Evolutionary conservation across 2,888 invertebrate genomes (phyloP).

Genomic region (Pyrochroa serraticornis): DNA sequence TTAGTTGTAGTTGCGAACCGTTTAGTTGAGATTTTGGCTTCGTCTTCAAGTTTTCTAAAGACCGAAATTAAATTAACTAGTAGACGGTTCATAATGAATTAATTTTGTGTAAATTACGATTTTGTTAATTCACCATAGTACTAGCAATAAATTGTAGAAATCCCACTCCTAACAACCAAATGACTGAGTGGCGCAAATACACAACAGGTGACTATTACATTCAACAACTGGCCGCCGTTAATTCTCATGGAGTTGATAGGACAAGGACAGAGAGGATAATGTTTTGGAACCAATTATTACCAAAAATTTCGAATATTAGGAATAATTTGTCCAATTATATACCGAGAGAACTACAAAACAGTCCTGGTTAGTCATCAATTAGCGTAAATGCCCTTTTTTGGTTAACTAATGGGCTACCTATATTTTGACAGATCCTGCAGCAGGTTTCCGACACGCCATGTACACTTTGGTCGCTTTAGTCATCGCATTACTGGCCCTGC

Average conservation of each 20-base stretch:
- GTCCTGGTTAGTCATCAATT: conserved; percentile 42
- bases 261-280: conserved; percentile 39
- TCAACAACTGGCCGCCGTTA: conserved; percentile 55
- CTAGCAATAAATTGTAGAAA: conserved; percentile 61
- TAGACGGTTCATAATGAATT: too few species aligned
- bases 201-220: conserved; percentile 61
- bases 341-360: conserved; percentile 47
- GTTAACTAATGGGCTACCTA: neutral
- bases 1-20: too few species aligned
- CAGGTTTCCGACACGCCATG: conserved; percentile 65
- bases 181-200: conserved; percentile 68
- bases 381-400: neutral
- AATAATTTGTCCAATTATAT: conserved; percentile 39
- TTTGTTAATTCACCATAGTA: too few species aligned
- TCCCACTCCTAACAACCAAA: conserved; percentile 62
- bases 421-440: conserved; percentile 49
- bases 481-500: conserved; percentile 59
- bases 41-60: neutral
- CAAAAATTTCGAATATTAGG: conserved; percentile 46
- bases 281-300: conserved; percentile 59
- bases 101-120: too few species aligned
- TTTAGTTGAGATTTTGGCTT: neutral
- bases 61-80: too few species aligned
- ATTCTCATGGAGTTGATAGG: conserved; percentile 32
- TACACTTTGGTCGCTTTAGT: conserved; percentile 66